These are phyloP conservation scores for Carcinoscorpius rotundicauda DNA, from an alignment of 1,140 invertebrate genomes.

Conservation along the genomic window DNA sequence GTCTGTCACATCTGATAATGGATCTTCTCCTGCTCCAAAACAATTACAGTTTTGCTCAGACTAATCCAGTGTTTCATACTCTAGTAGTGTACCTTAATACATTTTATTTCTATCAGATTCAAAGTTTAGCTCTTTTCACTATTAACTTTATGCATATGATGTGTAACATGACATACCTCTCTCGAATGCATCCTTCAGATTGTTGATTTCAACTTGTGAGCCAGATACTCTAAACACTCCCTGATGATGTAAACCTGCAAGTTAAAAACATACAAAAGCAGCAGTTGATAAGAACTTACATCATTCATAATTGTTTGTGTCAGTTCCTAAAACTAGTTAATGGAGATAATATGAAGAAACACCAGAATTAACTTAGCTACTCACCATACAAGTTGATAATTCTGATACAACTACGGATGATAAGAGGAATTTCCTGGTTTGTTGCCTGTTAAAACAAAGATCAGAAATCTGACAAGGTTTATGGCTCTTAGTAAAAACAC, in stretches of 20 bases:
- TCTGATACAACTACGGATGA: slow-evolving; percentile 82
- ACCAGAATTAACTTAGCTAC: slow-evolving; percentile 10
- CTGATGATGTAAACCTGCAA: slow-evolving; percentile 77
- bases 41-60: too few relatives aligned
- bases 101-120: too few relatives aligned
- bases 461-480: too few relatives aligned
- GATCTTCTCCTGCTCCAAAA: slow-evolving; percentile 48
- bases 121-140: too few relatives aligned
- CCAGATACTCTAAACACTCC: slow-evolving; percentile 92
- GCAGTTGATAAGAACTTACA: too few relatives aligned
- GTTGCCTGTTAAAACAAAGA: slow-evolving; percentile 28
- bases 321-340: too few relatives aligned
- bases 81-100: too few relatives aligned
- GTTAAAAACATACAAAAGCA: background rate
- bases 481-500: too few relatives aligned
- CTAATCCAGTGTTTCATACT: too few relatives aligned
- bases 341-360: too few relatives aligned
- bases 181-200: slow-evolving; percentile 84
- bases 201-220: slow-evolving; percentile 90
- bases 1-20: slow-evolving; percentile 75
- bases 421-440: slow-evolving; percentile 72
- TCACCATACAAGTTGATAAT: slow-evolving; percentile 80
- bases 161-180: slow-evolving; percentile 35
- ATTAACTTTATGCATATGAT: too few relatives aligned
- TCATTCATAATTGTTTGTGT: too few relatives aligned